A percentile compares a stretch with the other conserved stretches of the same genome.
Conservation (phyloP, 2,797 vertebrate species). For the Mormyrus proboscirostris region DNA sequence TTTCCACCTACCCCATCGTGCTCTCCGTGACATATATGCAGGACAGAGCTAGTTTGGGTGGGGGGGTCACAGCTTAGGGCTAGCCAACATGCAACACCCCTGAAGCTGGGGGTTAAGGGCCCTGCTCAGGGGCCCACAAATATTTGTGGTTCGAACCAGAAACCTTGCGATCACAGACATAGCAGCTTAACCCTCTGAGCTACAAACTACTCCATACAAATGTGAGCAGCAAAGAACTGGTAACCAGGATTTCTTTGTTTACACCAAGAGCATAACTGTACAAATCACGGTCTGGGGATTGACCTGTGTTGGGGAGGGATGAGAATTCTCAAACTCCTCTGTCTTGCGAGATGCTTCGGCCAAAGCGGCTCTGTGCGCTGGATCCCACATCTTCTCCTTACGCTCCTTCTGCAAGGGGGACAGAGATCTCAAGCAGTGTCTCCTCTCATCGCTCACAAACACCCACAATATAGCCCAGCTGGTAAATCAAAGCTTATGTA, state of each 20-base stretch:
- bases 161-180: not conserved
- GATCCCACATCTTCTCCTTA: constrained; percentile 96
- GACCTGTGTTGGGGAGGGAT: constrained; percentile 78
- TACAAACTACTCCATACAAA: not conserved
- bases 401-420: constrained; percentile 77
- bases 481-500: not conserved
- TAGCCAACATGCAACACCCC: not conserved
- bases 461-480: not conserved
- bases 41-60: not conserved
- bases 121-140: not conserved
- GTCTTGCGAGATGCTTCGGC: constrained; percentile 84
- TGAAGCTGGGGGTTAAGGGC: not conserved
- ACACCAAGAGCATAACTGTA: not conserved
- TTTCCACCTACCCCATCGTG: not conserved
- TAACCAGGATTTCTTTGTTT: not conserved
- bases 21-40: not conserved
- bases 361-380: constrained; percentile 77
- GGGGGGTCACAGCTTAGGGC: not conserved
- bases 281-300: constrained; percentile 22
- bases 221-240: not conserved
- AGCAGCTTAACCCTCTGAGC: not conserved
- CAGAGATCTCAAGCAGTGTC: not conserved
- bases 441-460: not conserved
- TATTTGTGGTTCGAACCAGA: not conserved
- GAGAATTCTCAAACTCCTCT: constrained; percentile 83